Evolutionary conservation across 2,888 invertebrate species (phyloP), one percentile per base, ranked within the genome.

Genomic region (Adelphocoris suturalis): DNA sequence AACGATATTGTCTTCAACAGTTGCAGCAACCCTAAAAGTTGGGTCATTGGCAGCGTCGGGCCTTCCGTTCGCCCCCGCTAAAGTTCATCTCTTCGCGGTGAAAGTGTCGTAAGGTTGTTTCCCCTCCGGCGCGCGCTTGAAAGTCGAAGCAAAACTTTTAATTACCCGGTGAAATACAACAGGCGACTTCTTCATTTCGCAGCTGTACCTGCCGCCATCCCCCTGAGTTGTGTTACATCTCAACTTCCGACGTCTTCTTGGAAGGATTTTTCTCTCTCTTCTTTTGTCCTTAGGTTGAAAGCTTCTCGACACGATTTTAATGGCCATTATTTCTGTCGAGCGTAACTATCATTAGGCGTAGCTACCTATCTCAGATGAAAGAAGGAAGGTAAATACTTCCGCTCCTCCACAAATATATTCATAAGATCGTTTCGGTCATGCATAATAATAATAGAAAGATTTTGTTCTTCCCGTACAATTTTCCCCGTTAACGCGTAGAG

Each of bases 1-100:
- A 88, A 88, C 88, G 88, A 88, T 80, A 88, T 88, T 88, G 88
- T 88, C 88, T 88, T 78, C 88, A 48, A 88, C 88, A 88, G 78
- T 88, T 78, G 76, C 48, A 78, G 28, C 78, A 27, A 14, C 48
- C 82, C 47, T 52, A 28, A 78, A 88, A 88, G 88, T 88, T 88
- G n/a, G 88, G 88, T 78, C 88, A 88, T 88, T 88, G 88, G 78
- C 88, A 88, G n/a, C 78, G 46, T n/a, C 27, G 75, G 75, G 13
- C 27, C 27, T 37, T n/a, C 37, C 37, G 37, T 37, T 37, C 37
- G 37, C 37, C n/a, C 52, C 19, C 78, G 13, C 14, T 19, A 88
- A 88, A 88, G 88, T 88, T 88, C 88, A 88, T 88, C 86, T 86
- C 86, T 86, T 55, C 88, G 88, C 88, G 76, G 88, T 48, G 55